Conservation (phyloP, 2,797 vertebrate genomes). For the Anableps anableps region DNA sequence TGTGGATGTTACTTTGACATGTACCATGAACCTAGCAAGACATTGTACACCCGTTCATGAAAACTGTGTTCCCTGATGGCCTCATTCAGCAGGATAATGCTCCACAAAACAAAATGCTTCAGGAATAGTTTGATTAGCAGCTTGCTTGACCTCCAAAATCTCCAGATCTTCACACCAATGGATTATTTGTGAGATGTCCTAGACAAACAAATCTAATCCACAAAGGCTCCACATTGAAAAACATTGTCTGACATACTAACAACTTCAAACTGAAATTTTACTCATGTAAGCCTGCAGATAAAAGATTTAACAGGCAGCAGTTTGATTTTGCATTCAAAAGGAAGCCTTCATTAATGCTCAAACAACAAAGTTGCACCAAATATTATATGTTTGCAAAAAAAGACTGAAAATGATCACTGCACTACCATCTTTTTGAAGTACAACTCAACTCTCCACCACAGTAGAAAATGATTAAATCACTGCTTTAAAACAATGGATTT, state of each 20-base stretch:
- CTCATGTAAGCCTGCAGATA: neutral
- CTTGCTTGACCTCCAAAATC: too few relatives aligned
- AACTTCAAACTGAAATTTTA: neutral
- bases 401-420: neutral
- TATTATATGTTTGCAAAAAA: neutral
- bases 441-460: neutral
- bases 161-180: too few relatives aligned
- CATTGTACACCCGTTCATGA: too few relatives aligned
- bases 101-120: too few relatives aligned
- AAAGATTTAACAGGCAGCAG: neutral
- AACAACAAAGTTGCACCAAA: neutral
- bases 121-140: too few relatives aligned
- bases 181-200: too few relatives aligned
- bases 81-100: too few relatives aligned
- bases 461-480: neutral
- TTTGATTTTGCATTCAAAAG: neutral
- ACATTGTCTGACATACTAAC: neutral
- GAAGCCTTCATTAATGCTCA: neutral
- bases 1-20: too few relatives aligned
- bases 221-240: too few relatives aligned
- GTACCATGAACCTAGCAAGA: too few relatives aligned
- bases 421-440: neutral
- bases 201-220: too few relatives aligned
- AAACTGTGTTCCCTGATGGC: too few relatives aligned
- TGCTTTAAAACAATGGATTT: constrained; percentile 5